These are phyloP conservation scores for Protosalanx chinensis DNA, from an alignment of 2,797 vertebrate species.

Conservation along the genomic window DNA sequence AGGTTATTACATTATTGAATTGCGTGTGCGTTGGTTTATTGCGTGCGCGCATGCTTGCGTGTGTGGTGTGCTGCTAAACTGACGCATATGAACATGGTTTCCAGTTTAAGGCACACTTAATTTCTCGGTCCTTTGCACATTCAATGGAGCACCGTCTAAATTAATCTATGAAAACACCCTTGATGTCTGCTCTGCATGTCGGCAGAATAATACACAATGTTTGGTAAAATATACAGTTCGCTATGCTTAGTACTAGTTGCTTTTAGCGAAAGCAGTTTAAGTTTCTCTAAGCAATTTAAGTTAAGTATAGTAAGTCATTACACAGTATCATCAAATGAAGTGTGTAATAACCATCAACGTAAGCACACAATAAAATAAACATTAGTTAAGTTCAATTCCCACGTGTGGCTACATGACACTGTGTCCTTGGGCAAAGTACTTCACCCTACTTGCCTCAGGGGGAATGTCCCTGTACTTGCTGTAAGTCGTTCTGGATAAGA, in stretches of 20 bases:
- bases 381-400: no score
- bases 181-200: not conserved
- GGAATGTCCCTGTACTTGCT: no score
- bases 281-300: no score
- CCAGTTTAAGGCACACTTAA: conserved; percentile 53
- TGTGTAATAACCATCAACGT: not conserved
- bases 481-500: no score
- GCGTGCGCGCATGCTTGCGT: conserved; percentile 21
- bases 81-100: conserved; percentile 33
- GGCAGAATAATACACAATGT: not conserved
- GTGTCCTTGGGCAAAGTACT: no score
- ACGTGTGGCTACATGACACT: no score
- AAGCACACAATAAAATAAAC: no score
- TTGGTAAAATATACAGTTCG: not conserved
- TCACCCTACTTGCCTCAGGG: no score
- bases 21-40: not conserved
- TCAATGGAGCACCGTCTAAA: conserved; percentile 49
- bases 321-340: not conserved
- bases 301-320: not conserved
- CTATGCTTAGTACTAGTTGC: not conserved
- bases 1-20: not conserved
- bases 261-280: no score
- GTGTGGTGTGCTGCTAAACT: conserved; percentile 23
- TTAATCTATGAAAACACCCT: conserved; percentile 21
- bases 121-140: conserved; percentile 61